These are phyloP conservation scores for Andrena dorsata DNA, from an alignment of 2,888 invertebrate species.

Conservation along the genomic window DNA sequence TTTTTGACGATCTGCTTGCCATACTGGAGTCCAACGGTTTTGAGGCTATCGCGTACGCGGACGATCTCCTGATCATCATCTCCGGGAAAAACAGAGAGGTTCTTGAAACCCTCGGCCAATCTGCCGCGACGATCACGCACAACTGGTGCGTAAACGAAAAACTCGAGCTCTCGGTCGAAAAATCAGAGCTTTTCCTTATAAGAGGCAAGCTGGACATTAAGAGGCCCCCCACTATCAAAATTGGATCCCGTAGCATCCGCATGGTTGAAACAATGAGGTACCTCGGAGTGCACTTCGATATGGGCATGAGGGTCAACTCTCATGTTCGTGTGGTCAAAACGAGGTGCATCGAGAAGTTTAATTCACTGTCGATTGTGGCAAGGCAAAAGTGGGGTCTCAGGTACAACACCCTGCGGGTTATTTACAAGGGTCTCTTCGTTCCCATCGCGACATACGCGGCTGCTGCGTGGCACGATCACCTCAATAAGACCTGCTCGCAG, in stretches of 20 bases:
- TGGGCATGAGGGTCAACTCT: constrained; percentile 3
- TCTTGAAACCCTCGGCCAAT: not conserved
- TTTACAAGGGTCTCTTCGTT: constrained; percentile 50
- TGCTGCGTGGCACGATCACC: not conserved
- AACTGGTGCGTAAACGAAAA: not conserved
- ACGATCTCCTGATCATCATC: not conserved
- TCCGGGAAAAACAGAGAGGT: not conserved
- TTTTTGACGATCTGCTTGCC: too few species aligned
- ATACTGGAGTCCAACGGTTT: not conserved
- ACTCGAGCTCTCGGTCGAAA: not conserved
- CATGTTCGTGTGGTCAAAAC: constrained; percentile 21
- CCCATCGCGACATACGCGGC: constrained; percentile 38
- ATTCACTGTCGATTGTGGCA: constrained; percentile 7
- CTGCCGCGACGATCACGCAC: too few species aligned
- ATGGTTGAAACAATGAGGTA: not conserved
- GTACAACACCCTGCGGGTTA: not conserved
- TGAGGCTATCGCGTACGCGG: not conserved
- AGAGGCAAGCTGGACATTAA: not conserved
- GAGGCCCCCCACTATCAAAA: not conserved
- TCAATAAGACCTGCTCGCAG: not conserved
- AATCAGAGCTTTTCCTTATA: not conserved
- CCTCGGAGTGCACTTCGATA: constrained; percentile 5
- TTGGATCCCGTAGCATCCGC: not conserved
- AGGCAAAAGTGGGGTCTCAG: constrained; percentile 46
- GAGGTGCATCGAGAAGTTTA: not conserved